Base-by-base conservation (phyloP, 2,797 vertebrate species). In the Tarsius wallacei region DNA sequence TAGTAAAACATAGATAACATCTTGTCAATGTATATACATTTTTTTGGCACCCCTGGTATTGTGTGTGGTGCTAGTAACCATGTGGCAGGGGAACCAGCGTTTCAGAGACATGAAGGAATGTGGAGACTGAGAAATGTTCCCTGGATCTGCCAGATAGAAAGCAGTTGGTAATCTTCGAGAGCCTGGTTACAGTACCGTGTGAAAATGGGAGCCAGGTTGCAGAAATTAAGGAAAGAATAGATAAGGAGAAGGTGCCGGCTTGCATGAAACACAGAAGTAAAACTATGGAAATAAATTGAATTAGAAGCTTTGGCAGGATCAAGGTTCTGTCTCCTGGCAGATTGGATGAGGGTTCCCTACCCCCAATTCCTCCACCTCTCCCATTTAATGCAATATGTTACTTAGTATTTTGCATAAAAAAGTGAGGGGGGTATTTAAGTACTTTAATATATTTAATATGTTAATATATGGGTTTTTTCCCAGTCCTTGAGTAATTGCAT, bases 321-420 rank as follows among this genome's bases (percentile, higher is more conserved):
- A 28, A 42, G 17, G 19, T 9, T 77, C 33, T 80, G 11, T 81
- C 51, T 77, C 33, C 64, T 47, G 42, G 26, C 11, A 70, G 70
- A 19, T 17, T 59, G n/a, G 21, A 33, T 36, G 10, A 22, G 28
- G n/a, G 10, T 57, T 80, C 49, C 3, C 28, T 10, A 24, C 2
- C 2, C 22, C 24, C 33, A 22, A 5, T 71, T 74, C 26, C 57
- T 87, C 19, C 7, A 2, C 42, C 68, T 91, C 51, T 93, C 21
- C 83, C 21, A 31, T 66, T 88, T 66, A 68, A 47, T 17, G 16
- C 11, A 33, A 7, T 36, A 19, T 49, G 21, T 89, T 87, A 66
- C 81, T 87, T 53, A 61, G 36, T 13, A 87, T 28, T 85, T 96
- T 95, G 42, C 73, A 82, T 61, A 14, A 83, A 84, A 82, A 68